Percentiles rank a stretch among this genome's conserved stretches.
Evolutionary conservation across 2,888 invertebrate genomes (phyloP).

Genomic region (Dryomyza anilis): DNA sequence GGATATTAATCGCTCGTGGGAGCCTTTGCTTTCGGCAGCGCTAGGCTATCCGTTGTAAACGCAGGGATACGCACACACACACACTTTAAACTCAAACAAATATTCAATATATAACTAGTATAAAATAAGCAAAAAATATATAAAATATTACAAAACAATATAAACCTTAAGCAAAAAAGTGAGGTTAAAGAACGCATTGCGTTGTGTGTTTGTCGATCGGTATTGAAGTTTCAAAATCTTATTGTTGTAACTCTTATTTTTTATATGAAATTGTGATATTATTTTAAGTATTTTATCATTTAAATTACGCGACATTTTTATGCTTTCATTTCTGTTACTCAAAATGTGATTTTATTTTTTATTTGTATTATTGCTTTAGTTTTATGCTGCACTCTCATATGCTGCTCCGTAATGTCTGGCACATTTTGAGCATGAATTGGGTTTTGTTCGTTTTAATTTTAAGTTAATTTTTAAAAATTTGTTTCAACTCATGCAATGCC

Average conservation of each 20-base stretch:
- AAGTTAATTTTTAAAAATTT: not conserved
- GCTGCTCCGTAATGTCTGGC: too few relatives aligned
- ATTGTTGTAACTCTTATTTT: not conserved
- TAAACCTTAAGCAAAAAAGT: not conserved
- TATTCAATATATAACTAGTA: not conserved
- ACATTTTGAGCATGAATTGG: constrained; percentile 7
- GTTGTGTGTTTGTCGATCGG: not conserved
- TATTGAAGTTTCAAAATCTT: not conserved
- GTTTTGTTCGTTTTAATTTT: not conserved
- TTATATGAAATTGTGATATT: constrained; percentile 7
- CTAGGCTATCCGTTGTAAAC: constrained; percentile 56
- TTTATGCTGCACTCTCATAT: not conserved
- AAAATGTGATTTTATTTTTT: constrained; percentile 1
- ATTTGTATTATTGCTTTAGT: not conserved
- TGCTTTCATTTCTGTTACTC: constrained; percentile 1
- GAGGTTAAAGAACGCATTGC: not conserved
- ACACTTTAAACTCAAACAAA: too few relatives aligned
- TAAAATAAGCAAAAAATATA: not conserved
- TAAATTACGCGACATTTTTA: not conserved
- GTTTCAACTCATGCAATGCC: not conserved
- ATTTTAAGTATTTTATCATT: constrained; percentile 8
- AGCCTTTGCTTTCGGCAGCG: constrained; percentile 59
- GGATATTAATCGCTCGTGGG: constrained; percentile 61
- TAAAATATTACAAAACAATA: not conserved
- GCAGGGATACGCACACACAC: not conserved